Base-by-base conservation (phyloP, 2,797 vertebrate species). In the Brotula barbata region DNA sequence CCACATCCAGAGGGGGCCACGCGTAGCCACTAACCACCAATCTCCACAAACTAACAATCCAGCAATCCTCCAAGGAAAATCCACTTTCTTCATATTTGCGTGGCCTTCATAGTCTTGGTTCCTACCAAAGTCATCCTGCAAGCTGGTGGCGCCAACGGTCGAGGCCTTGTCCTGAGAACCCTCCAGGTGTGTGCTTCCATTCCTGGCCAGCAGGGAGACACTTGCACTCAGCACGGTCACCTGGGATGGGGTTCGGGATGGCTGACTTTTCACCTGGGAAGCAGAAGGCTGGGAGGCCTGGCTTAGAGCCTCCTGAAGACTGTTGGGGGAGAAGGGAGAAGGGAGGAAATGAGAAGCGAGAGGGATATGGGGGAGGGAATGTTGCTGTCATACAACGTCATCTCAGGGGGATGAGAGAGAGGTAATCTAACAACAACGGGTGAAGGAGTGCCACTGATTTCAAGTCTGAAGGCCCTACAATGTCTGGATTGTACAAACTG, bases 131-230 rank as follows among this genome's bases (percentile, higher is more conserved):
- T 95, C 97, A 86, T 97, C 94, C 83, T 97, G 96, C 89, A 98
- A 92, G 92, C 96, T 96, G 94, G 93, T 92, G 79, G 93, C 87
- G 81, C 95, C 95, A 81, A 94, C 92, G 75, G 95, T 95, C 70
- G 95, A 93, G 80, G 95, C 95, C 92, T 92, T 93, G 92, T 96
- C 96, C 93, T 93, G 95, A 92, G 94, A 93, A 49, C 94, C 94
- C 89, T 98, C 97, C 92, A 98, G 93, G 89, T 95, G 94, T 80
- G 93, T 90, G 93, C 96, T 98, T 93, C 95, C 97, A 82, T 95
- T 98, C 95, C 96, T 98, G 96, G 96, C 95, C 97, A 98, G 96
- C 95, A 98, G 95, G 94, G 96, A 96, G 89, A 95, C 86, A 81
- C 96, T 97, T 85, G 95, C 90, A 83, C 95, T 94, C 89, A 96